These are phyloP conservation scores for Halcyon malimbica DNA, from an alignment of 2,113 vertebrate species.

Conservation along the genomic window DNA sequence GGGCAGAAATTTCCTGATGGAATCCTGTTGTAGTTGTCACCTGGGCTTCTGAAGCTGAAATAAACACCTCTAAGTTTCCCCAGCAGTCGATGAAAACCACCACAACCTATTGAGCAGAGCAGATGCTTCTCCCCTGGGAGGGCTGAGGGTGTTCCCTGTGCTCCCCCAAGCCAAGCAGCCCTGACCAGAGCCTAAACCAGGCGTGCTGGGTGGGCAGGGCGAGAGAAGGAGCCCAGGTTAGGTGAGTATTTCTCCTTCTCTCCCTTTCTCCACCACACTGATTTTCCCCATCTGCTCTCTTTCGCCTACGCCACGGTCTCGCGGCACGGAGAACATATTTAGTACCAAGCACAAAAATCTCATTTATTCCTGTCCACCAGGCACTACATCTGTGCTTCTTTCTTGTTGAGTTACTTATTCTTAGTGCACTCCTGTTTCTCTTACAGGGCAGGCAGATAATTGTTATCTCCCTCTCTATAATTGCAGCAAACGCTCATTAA, in stretches of 20 bases:
- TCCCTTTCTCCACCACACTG: not conserved
- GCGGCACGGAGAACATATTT: not conserved
- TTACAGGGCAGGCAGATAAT: not conserved
- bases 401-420: not conserved
- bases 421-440: not conserved
- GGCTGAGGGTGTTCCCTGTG: not conserved
- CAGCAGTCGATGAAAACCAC: not conserved
- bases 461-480: not conserved
- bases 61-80: not conserved
- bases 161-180: not conserved
- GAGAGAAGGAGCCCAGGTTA: not conserved
- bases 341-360: not conserved
- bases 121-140: accelerated
- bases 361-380: not conserved
- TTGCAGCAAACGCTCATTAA: conserved; percentile 23
- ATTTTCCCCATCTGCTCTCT: not conserved
- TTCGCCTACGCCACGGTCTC: accelerated
- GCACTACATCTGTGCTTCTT: not conserved
- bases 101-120: not conserved
- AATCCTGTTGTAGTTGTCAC: no score
- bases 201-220: no score
- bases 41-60: not conserved
- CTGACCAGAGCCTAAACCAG: not conserved
- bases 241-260: not conserved
- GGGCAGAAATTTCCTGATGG: no score